Evolutionary conservation across 2,113 vertebrate genomes (phyloP), one percentile per base, ranked within the genome.

Genomic region (Delphinapterus leucas): DNA sequence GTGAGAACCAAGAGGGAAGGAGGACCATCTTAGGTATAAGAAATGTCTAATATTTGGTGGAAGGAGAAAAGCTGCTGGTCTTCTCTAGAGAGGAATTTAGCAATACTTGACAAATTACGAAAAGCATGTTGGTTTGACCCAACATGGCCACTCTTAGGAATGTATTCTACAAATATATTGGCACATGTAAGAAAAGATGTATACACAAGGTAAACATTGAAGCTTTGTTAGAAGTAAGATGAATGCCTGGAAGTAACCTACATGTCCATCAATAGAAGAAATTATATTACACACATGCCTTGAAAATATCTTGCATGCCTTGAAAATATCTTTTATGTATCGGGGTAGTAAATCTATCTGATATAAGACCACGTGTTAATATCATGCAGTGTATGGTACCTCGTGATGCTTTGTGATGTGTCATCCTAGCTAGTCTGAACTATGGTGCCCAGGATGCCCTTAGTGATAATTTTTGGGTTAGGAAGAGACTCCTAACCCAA

Each of bases 41-140:
- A 83, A 71, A 71, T 53, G 2, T n/a, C 8, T 44, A 87, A 44
- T 47, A 49, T 25, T 91, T 93, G 25, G 10, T 61, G 14, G 41
- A 41, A 53, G 4, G 1, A 8, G 65, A 86, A 70, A 9, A 0
- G 0, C 10, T 18, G 1, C 25, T 36, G 1, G 0, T 79, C 14
- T 10, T 86, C 55, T 88, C 7, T 53, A 23, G 49, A 88, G 53
- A 47, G 7, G 87, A 61, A 58, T 23, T 73, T 65, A 67, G 68
- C 12, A 70, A 36, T 14, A 68, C 73, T 15, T 55, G 28, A 58
- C 21, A 53, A 55, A 61, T 31, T 74, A 63, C 41, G 36, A 92
- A 92, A 67, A 31, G 3, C 25, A 44, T n/a, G 2, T 44, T 15
- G 44, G 91, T 14, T 14, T 95, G 31, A 36, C 11, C 7, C 33